phyloP scores from a whole-genome alignment of 2,888 invertebrate species.

The Pocota personata region DNA sequence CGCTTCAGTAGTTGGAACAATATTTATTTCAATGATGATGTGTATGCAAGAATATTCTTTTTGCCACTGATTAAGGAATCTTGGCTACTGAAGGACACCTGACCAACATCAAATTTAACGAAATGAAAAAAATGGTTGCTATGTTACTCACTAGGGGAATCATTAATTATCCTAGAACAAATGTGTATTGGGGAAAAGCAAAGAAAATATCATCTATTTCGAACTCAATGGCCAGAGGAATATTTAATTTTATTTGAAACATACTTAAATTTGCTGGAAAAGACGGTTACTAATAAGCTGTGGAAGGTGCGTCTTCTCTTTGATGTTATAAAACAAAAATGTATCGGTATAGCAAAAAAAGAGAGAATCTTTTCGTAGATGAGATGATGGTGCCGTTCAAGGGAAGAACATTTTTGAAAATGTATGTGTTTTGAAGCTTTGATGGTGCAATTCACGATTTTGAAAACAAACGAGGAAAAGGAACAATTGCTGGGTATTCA shows the following conservation, averaged over 20 bases:
- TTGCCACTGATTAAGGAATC: background rate
- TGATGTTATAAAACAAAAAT: background rate
- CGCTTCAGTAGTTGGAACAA: background rate
- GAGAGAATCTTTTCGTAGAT: background rate
- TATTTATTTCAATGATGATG: conserved; percentile 3
- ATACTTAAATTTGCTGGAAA: too few species aligned
- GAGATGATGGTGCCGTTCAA: conserved; percentile 33
- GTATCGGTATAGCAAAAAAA: background rate
- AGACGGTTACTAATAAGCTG: background rate
- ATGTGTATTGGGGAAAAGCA: conserved; percentile 12
- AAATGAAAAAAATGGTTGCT: background rate
- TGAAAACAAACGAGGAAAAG: conserved; percentile 23
- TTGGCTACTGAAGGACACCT: background rate
- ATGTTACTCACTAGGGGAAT: background rate
- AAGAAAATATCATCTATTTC: too few species aligned
- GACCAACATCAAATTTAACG: background rate
- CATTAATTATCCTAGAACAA: conserved; percentile 9
- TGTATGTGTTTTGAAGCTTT: conserved; percentile 16
- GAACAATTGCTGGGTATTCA: background rate
- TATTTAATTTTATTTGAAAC: background rate
- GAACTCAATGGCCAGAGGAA: conserved; percentile 3
- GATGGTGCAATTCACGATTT: too few species aligned
- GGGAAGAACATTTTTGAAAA: background rate
- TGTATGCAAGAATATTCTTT: conserved; percentile 3
- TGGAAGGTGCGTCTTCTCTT: background rate